Base-by-base conservation (phyloP, 2,888 invertebrate genomes). In the Poecilus cupreus region DNA sequence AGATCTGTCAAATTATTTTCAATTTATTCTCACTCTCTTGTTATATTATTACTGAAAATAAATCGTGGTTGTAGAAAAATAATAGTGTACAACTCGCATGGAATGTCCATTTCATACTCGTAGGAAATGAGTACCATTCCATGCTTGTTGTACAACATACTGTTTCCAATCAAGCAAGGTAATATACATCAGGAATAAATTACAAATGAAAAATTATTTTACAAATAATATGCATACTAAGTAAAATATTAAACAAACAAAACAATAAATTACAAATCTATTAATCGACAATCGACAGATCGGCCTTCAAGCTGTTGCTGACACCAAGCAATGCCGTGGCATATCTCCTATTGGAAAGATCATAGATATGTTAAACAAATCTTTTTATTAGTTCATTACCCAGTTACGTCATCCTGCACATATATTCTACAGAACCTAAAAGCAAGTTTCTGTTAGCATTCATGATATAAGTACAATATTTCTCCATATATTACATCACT, bases 191-290 rank as follows among this genome's bases (percentile, higher is more conserved):
- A n/a, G n/a, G n/a, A n/a, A n/a, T n/a, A n/a, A n/a, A n/a, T n/a
- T n/a, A n/a, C n/a, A n/a, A n/a, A n/a, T n/a, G n/a, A n/a, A n/a
- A 39, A 39, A 5, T 39, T 43, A 32, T 32, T 32, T 43, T 43
- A 13, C 43, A 43, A 43, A 43, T 43, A n/a, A 43, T 43, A n/a
- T 43, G 43, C 13, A 11, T 43, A 43, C n/a, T n/a, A n/a, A 10
- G 22, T 60, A 26, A 60, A 26, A 60, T 60, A 60, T 60, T 60
- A 24, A 26, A 60, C 6, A 60, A 60, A 60, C 60, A 60, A 26
- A 26, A 26, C 24, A n/a, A 60, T 60, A 60, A 60, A 60, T 60
- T 13, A 60, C 24, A 60, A 60, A 60, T 60, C 60, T 60, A 60
- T 60, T 60, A 26, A 60, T 60, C 60, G 8, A 43, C 10, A 11